Percentiles rank a stretch among this genome's conserved stretches.
These are phyloP conservation scores for Scaptomyza montana DNA, from an alignment of 1,140 invertebrate genomes.

Conservation along the genomic window DNA sequence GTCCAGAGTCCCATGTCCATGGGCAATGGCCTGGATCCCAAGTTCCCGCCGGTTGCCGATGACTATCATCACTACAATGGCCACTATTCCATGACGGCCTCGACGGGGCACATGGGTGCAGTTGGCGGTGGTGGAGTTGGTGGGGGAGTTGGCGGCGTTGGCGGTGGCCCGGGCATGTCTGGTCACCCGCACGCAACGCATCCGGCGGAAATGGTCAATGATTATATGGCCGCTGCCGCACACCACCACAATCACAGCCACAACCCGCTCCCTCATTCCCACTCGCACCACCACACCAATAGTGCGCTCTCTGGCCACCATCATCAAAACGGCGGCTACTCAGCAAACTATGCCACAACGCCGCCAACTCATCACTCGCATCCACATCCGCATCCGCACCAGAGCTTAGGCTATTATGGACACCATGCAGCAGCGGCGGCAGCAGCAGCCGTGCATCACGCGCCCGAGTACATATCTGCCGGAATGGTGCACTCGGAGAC, in stretches of 20 bases:
- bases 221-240: constrained; percentile 74
- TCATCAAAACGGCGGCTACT: constrained; percentile 77
- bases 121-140: constrained; percentile 35
- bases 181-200: constrained; percentile 77
- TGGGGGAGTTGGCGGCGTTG: constrained; percentile 29
- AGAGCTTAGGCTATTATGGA: constrained; percentile 76
- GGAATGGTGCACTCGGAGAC: constrained; percentile 69
- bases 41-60: constrained; percentile 82
- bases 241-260: constrained; percentile 71
- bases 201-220: constrained; percentile 82
- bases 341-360: constrained; percentile 71
- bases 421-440: constrained; percentile 63
- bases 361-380: constrained; percentile 80
- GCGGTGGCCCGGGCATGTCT: constrained; percentile 60
- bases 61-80: constrained; percentile 83
- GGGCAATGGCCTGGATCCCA: constrained; percentile 79
- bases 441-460: constrained; percentile 68
- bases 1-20: constrained; percentile 83
- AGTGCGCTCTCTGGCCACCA: constrained; percentile 75
- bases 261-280: constrained; percentile 70
- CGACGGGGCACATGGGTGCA: constrained; percentile 75
- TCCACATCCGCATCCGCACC: constrained; percentile 65
- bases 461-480: constrained; percentile 74
- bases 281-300: constrained; percentile 77
- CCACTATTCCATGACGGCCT: constrained; percentile 80